phyloP scores from a whole-genome alignment of 2,888 invertebrate genomes.

The Crepidodera aurea region DNA sequence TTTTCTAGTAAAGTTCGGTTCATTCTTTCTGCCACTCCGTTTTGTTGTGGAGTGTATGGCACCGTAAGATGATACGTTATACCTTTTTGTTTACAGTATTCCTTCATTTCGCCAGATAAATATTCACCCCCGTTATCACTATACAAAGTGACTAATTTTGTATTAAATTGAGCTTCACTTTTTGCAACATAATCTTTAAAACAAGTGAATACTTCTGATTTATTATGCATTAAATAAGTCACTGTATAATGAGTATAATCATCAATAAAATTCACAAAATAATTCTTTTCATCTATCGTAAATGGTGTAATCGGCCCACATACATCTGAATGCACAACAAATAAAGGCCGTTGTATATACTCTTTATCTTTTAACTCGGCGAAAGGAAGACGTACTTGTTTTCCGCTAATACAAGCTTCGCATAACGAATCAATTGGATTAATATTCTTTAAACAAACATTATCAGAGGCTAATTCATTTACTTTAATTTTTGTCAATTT shows the following conservation, averaged over 20 bases:
- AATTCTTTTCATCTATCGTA: slow-evolving; percentile 49
- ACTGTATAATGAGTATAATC: slow-evolving; percentile 54
- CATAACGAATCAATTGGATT: slow-evolving; percentile 24
- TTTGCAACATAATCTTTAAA: slow-evolving; percentile 38
- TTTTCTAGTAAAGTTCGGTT: no score
- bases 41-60: no score
- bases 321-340: slow-evolving; percentile 23
- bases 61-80: no score
- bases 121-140: no score
- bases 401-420: no score
- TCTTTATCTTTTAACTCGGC: slow-evolving; percentile 28
- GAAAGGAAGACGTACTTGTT: slow-evolving; percentile 41
- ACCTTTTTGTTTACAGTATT: no score
- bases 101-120: no score
- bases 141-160: no score
- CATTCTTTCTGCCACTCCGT: no score
- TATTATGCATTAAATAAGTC: slow-evolving; percentile 44
- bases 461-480: slow-evolving; percentile 7
- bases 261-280: slow-evolving; percentile 54
- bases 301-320: slow-evolving; percentile 22
- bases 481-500: slow-evolving; percentile 11
- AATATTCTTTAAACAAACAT: slow-evolving; percentile 21
- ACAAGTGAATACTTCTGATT: slow-evolving; percentile 33
- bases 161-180: slow-evolving; percentile 34
- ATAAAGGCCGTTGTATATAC: slow-evolving; percentile 22